Evolutionary conservation across 2,797 vertebrate species (phyloP).

Genomic region (Lepus oiostolus): DNA sequence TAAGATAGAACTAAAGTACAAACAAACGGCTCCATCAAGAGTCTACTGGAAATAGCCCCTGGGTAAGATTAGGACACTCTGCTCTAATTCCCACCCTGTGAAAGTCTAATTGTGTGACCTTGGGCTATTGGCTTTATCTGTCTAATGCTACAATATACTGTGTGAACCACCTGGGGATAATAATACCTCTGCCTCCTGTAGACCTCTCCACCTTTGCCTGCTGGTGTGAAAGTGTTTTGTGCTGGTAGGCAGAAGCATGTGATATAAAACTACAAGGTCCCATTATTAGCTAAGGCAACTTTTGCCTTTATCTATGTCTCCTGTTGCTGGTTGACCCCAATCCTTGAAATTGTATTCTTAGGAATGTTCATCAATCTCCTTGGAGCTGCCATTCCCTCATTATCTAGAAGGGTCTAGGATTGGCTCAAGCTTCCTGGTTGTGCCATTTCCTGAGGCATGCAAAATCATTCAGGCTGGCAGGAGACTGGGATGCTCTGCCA

Average conservation of each 20-base stretch:
- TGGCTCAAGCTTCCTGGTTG: conserved; percentile 39
- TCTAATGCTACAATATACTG: conserved; percentile 58
- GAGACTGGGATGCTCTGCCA: neutral
- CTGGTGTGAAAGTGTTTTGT: conserved; percentile 78
- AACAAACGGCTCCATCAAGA: conserved; percentile 78
- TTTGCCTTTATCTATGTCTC: conserved; percentile 74
- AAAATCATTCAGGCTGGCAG: neutral
- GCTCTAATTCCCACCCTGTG: conserved; percentile 83
- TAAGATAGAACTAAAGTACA: conserved; percentile 71
- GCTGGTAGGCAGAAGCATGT: conserved; percentile 61
- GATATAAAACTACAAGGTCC: conserved; percentile 73
- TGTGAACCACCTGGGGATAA: conserved; percentile 70
- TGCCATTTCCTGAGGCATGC: conserved; percentile 41
- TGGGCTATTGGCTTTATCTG: conserved; percentile 79
- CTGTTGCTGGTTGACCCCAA: conserved; percentile 75
- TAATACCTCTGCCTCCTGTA: conserved; percentile 70
- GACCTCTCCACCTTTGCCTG: conserved; percentile 77
- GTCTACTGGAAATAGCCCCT: conserved; percentile 73
- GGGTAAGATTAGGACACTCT: conserved; percentile 81
- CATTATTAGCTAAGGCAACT: conserved; percentile 69
- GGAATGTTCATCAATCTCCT: conserved; percentile 72
- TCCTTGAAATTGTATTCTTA: conserved; percentile 79
- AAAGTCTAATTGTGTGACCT: conserved; percentile 85
- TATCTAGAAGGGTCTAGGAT: conserved; percentile 54
- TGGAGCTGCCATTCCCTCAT: neutral